Percentiles rank a stretch among this genome's conserved stretches.
Conservation (phyloP, 2,888 invertebrate genomes). For the Graphium colonna region DNA sequence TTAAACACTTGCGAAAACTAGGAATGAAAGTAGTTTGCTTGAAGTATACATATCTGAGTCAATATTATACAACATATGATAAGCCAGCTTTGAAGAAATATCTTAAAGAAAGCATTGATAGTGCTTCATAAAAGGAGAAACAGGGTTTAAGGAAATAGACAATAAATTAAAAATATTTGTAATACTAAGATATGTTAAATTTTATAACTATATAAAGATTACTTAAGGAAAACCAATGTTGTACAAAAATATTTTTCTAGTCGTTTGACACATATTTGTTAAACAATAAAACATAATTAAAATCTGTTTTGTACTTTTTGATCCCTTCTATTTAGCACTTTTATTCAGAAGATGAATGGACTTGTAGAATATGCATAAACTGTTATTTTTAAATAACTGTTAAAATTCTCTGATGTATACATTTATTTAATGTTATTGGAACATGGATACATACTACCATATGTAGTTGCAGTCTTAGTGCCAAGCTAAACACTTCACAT, state of each 20-base stretch:
- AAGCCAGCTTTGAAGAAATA: conserved; percentile 72
- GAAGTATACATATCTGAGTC: conserved; percentile 73
- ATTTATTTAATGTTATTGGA: too few relatives aligned
- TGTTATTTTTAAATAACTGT: too few relatives aligned
- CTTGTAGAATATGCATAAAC: too few relatives aligned
- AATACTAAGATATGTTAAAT: conserved; percentile 22
- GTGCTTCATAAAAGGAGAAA: conserved; percentile 41
- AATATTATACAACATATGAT: conserved; percentile 67
- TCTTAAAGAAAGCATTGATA: conserved; percentile 63
- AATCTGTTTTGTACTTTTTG: too few relatives aligned
- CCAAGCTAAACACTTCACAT: too few relatives aligned
- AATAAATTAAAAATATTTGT: conserved; percentile 4
- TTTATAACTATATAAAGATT: conserved; percentile 5
- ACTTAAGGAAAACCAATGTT: background rate
- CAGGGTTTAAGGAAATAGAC: background rate
- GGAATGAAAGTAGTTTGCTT: conserved; percentile 82
- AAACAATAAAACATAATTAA: background rate
- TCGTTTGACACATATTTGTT: conserved; percentile 22
- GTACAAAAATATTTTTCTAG: conserved; percentile 31
- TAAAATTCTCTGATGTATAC: too few relatives aligned
- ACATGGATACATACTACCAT: too few relatives aligned
- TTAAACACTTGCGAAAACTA: conserved; percentile 80
- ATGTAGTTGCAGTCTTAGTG: too few relatives aligned
- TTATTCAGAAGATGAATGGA: too few relatives aligned
- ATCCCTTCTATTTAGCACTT: too few relatives aligned